A percentile compares a stretch with the other conserved stretches of the same genome.
These are phyloP conservation scores for Sphaeramia orbicularis DNA, from an alignment of 2,797 vertebrate species.

Conservation along the genomic window DNA sequence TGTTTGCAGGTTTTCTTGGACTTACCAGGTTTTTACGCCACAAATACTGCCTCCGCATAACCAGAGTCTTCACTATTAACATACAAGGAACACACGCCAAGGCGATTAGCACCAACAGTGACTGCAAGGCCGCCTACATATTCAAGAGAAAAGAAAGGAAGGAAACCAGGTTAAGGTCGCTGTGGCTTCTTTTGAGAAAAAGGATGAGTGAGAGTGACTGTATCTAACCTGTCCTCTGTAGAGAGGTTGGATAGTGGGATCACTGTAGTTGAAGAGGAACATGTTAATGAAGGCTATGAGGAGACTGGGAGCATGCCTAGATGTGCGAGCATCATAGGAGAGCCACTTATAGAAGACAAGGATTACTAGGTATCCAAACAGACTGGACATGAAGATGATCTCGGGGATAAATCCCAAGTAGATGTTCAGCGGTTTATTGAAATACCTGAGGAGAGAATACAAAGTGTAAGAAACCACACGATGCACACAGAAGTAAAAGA, in stretches of 20 bases:
- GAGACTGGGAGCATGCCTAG: constrained; percentile 92
- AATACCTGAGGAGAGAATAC: constrained; percentile 87
- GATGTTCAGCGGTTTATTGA: constrained; percentile 95
- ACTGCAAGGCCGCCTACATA: constrained; percentile 89
- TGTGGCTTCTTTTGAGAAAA: neutral
- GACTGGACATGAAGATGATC: constrained; percentile 93
- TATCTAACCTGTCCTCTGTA: constrained; percentile 93
- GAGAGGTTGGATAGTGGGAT: constrained; percentile 86
- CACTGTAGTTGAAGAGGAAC: constrained; percentile 95
- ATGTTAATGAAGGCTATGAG: constrained; percentile 99
- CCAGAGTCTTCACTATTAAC: constrained; percentile 93
- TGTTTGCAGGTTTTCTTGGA: neutral
- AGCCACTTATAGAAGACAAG: constrained; percentile 97
- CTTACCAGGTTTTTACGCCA: constrained; percentile 91
- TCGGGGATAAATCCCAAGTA: constrained; percentile 97
- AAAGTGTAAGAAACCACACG: neutral
- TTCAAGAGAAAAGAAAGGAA: constrained; percentile 1
- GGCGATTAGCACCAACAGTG: constrained; percentile 91
- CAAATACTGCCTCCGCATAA: constrained; percentile 91
- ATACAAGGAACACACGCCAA: constrained; percentile 94
- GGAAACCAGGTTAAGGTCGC: neutral
- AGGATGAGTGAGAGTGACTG: neutral
- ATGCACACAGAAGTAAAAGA: neutral
- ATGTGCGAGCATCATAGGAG: constrained; percentile 87
- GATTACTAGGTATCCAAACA: constrained; percentile 95